Percentiles rank a stretch among this genome's conserved stretches.
Conservation (phyloP, 2,797 vertebrate species). For the Rallus crepitans region DNA sequence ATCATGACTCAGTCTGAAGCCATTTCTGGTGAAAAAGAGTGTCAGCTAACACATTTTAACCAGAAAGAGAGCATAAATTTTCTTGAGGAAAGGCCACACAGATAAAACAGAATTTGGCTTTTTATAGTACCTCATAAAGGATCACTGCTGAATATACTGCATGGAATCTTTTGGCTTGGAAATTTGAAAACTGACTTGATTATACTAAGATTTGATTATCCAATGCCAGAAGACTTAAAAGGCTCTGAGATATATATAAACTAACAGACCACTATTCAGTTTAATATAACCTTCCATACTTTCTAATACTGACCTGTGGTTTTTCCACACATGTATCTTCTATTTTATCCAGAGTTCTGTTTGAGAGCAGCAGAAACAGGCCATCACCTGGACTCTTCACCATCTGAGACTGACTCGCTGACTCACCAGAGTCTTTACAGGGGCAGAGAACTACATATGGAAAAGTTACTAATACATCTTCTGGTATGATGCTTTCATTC, state of each 20-base stretch:
- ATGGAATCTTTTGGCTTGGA: slow-evolving; percentile 16
- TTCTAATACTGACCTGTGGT: background rate
- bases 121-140: slow-evolving; percentile 46
- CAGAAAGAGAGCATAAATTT: slow-evolving; percentile 58
- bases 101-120: slow-evolving; percentile 43
- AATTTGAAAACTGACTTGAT: slow-evolving; percentile 7
- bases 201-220: background rate
- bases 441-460: background rate
- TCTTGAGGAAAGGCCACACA: slow-evolving; percentile 44
- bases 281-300: background rate
- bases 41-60: slow-evolving; percentile 66
- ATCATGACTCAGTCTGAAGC: slow-evolving; percentile 65
- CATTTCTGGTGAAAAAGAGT: slow-evolving; percentile 52
- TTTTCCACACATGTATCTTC: background rate
- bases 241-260: background rate
- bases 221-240: background rate
- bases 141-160: background rate
- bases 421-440: background rate
- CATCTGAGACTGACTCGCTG: background rate
- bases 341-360: background rate
- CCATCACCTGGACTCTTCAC: background rate
- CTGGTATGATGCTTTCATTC: background rate
- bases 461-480: background rate
- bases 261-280: background rate
- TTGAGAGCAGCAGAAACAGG: background rate